phyloP scores from a whole-genome alignment of 2,888 invertebrate species.

The Phalera bucephala region DNA sequence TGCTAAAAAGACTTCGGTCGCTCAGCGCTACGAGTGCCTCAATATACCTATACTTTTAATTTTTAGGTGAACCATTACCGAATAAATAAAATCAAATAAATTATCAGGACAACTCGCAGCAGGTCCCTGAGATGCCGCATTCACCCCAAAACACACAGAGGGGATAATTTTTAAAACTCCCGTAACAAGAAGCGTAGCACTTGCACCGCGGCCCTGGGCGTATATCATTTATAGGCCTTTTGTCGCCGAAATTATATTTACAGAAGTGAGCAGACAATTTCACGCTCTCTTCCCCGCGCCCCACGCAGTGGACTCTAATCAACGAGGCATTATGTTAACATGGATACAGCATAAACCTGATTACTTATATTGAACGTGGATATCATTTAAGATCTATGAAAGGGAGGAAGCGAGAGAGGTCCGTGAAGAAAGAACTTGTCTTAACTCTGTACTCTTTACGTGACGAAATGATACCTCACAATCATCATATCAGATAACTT shows the following conservation, averaged over 20 bases:
- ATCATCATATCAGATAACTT: too few species aligned
- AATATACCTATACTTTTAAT: too few species aligned
- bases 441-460: too few species aligned
- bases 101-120: slow-evolving; percentile 8
- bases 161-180: slow-evolving; percentile 60
- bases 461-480: too few species aligned
- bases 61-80: too few species aligned
- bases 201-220: slow-evolving; percentile 67
- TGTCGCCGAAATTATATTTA: slow-evolving; percentile 83
- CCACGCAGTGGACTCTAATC: slow-evolving; percentile 75
- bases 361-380: too few species aligned
- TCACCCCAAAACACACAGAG: slow-evolving; percentile 32
- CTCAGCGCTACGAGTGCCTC: too few species aligned
- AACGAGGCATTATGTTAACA: slow-evolving; percentile 49
- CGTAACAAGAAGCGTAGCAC: slow-evolving; percentile 66
- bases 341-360: slow-evolving; percentile 53
- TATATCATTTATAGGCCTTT: slow-evolving; percentile 82
- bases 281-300: slow-evolving; percentile 81
- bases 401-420: too few species aligned
- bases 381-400: too few species aligned
- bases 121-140: slow-evolving; percentile 7
- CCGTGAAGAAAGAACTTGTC: too few species aligned
- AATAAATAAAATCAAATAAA: too few species aligned
- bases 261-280: slow-evolving; percentile 84
- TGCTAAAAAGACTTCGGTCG: too few species aligned